Base-by-base conservation (phyloP, 2,113 vertebrate genomes). In the Holacanthus passer region DNA sequence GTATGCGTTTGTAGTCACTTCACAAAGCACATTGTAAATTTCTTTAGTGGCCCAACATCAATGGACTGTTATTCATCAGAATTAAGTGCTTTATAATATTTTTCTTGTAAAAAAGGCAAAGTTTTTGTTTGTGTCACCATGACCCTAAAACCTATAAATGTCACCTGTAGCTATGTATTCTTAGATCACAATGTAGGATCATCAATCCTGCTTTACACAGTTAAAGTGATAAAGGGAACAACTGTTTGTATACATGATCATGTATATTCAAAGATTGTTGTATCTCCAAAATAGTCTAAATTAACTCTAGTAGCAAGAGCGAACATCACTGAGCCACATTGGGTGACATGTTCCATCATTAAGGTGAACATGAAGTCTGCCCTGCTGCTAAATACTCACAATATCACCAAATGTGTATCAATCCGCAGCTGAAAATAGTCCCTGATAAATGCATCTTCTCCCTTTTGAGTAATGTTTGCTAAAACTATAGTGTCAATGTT, bases 1-100 rank as follows among this genome's bases (percentile, higher is more conserved):
- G 74, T 52, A 24, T 63, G 39, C 59, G 29, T 31, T 16, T 35
- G 22, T 13, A 35, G 52, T 60, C 60, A 55, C n/a, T 56, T 27
- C 43, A 39, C 32, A 70, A 72, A 63, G 63, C 60, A 47, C 66
- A 20, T 17, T 59, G 22, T 71, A 20, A 12, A 77, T 83, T 53
- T 63, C 22, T 31, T 52, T 9, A 52, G 50, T 82, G 29, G 47
- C 37, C 24, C 39, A 4, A 56, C 32, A 52, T 43, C 37, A 60
- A 31, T 56, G 14, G 39, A 85, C 16, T 45, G 31, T 39, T 20
- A 1, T 69, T 67, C 24, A 56, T 80, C 39, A 27, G 27, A 70
- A 55, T 47, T 50, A 55, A 72, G 35, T 53, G 13, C 45, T 77
- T 60, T 75, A 53, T 47, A 24, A 62, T 66, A 62, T 43, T 22